A percentile compares a stretch with the other conserved stretches of the same genome.
phyloP scores from a whole-genome alignment of 2,797 vertebrate genomes.

The Platyrinchus mystaceus region DNA sequence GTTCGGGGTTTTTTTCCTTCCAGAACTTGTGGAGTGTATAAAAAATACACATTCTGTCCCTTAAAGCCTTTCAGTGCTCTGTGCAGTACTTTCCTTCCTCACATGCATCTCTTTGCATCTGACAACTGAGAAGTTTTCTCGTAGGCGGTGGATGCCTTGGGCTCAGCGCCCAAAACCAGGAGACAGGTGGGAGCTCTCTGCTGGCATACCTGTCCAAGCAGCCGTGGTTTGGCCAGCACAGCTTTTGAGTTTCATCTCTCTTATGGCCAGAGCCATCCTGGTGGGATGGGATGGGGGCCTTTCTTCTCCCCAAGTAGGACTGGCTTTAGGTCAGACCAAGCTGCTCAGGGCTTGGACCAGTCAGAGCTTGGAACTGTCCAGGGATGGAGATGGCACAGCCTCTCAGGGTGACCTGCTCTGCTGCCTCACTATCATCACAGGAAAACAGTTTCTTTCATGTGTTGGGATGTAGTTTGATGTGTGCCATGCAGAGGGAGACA shows the following conservation, averaged over 20 bases:
- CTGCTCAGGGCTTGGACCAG: neutral
- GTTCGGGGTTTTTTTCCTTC: neutral
- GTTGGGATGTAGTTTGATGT: neutral
- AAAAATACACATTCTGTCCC: neutral
- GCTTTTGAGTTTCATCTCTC: neutral
- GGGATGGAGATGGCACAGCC: neutral
- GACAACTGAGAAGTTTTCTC: neutral
- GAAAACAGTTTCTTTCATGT: neutral
- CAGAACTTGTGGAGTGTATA: neutral
- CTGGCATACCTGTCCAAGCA: neutral
- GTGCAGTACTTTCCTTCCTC: neutral
- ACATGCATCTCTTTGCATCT: neutral
- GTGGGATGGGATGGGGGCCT: no score
- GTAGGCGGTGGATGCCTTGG: neutral
- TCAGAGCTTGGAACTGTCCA: neutral
- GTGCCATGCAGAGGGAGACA: neutral
- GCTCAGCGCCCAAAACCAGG: neutral
- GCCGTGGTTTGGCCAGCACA: accelerated
- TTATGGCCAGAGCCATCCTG: neutral
- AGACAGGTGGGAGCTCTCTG: neutral
- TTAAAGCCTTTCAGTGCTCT: neutral
- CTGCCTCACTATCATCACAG: accelerated
- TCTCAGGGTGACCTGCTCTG: accelerated
- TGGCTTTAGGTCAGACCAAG: neutral
- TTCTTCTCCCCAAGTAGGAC: neutral